These are phyloP conservation scores for Alca torda DNA, from an alignment of 2,797 vertebrate species.

Conservation along the genomic window DNA sequence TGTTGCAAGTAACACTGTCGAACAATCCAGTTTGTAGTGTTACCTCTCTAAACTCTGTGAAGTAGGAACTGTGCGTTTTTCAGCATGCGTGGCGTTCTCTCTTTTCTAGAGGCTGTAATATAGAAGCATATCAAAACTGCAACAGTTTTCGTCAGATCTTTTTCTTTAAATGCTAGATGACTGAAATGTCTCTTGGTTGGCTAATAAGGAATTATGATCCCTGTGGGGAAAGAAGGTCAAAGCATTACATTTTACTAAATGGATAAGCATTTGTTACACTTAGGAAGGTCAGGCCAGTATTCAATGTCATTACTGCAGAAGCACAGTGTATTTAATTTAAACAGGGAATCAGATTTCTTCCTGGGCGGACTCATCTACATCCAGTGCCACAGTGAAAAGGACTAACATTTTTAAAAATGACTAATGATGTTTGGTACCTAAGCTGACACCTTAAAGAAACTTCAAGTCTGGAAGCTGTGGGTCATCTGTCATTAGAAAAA, in stretches of 20 bases:
- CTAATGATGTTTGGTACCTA: background rate
- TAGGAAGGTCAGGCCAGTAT: background rate
- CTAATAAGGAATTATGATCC: background rate
- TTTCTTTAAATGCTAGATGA: background rate
- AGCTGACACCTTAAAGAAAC: background rate
- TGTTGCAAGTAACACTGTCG: accelerated
- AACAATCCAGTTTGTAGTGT: background rate
- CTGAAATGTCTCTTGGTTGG: background rate
- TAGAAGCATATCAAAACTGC: background rate
- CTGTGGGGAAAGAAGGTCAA: background rate
- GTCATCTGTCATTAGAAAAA: background rate
- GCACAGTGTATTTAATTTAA: background rate
- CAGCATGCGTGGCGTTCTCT: background rate
- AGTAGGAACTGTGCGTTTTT: background rate
- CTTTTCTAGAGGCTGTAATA: background rate
- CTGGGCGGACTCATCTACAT: background rate
- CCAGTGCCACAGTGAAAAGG: background rate
- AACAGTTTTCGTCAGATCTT: background rate
- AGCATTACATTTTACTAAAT: background rate
- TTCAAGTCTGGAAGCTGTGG: background rate
- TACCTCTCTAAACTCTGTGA: background rate
- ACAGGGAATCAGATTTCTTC: background rate
- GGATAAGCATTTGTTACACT: background rate
- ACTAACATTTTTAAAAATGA: background rate
- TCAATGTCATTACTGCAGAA: background rate